Evolutionary conservation across 1,140 invertebrate species (phyloP), one percentile per base, ranked within the genome.

Genomic region (Achatina immaculata): DNA sequence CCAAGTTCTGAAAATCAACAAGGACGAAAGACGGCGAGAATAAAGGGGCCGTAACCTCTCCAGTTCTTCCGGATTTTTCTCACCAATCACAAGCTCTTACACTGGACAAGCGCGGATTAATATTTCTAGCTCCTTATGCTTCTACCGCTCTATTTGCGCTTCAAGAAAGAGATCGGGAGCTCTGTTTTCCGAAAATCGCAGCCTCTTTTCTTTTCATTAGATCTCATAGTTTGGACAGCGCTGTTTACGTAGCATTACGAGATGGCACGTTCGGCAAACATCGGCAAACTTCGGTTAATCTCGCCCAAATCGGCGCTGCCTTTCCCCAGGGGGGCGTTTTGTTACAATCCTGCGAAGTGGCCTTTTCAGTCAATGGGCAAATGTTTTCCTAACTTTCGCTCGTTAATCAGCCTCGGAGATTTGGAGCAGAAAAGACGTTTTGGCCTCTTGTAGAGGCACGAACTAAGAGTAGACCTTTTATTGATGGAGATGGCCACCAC

Each of bases 331-430:
- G 55, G 74, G 76, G 76, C 76, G 76, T 78, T 78, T 78, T 78
- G 76, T 78, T 78, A 78, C 76, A 78, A 36, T 42, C 62, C 43
- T 62, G 62, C 34, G 4, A 78, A 78, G 58, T 66, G 76, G 34
- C 76, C 65, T 62, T 78, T 68, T 66, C 76, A 40, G 42, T 48
- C 76, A 78, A 68, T 78, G 76, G 76, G 76, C 62, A 78, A 78
- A 78, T 78, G 76, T 78, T 78, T 66, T 78, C 76, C 65, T 78
- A 78, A 78, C 76, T 78, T 78, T 78, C 76, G n/a, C 76, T 78
- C 62, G 74, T 62, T 76, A 76, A 62, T 43, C 74, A 76, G 55
- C 55, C 74, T 34, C 6, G 65, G 74, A 68, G 81, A 84, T 62
- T 81, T 76, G 74, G 42, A 43, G n/a, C n/a, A 73, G 38, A 81